These are phyloP conservation scores for Sebastes vulpes DNA, from an alignment of 2,797 vertebrate species.

Conservation along the genomic window DNA sequence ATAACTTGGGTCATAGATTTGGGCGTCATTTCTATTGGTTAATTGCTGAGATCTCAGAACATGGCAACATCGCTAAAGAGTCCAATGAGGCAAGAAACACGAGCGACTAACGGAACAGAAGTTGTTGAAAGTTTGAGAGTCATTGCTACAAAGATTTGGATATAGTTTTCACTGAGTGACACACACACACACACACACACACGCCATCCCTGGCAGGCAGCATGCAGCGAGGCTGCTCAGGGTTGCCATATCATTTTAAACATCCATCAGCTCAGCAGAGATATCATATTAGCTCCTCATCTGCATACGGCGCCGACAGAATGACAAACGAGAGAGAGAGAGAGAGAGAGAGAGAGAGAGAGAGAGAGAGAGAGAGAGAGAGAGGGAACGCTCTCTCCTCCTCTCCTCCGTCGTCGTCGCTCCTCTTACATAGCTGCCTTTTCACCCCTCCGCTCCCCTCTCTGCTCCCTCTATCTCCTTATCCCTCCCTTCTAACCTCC, in stretches of 20 bases:
- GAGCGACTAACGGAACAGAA: neutral
- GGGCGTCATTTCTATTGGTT: neutral
- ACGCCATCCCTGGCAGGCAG: slow-evolving; percentile 53
- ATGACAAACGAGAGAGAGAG: slow-evolving; percentile 78
- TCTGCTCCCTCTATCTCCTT: slow-evolving; percentile 61
- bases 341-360: slow-evolving; percentile 57
- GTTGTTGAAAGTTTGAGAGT: slow-evolving; percentile 17
- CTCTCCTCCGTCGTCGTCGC: slow-evolving; percentile 1
- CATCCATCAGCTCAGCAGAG: slow-evolving; percentile 84
- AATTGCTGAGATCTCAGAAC: neutral
- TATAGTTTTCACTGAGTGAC: slow-evolving; percentile 38
- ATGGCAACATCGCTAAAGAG: neutral
- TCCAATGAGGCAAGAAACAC: neutral
- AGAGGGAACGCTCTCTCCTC: slow-evolving; percentile 5
- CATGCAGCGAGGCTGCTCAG: slow-evolving; percentile 62
- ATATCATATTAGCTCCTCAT: slow-evolving; percentile 85
- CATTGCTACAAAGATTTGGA: slow-evolving; percentile 12
- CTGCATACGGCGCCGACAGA: slow-evolving; percentile 80
- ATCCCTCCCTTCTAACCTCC: slow-evolving; percentile 68
- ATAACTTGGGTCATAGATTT: neutral
- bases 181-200: slow-evolving; percentile 35
- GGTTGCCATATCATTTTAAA: slow-evolving; percentile 78
- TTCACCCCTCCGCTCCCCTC: slow-evolving; percentile 39
- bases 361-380: slow-evolving; percentile 50
- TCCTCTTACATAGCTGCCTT: slow-evolving; percentile 53